A percentile compares a stretch with the other conserved stretches of the same genome.
These are phyloP conservation scores for Sterrhoptilus dennistouni DNA, from an alignment of 2,113 vertebrate species.

Conservation along the genomic window DNA sequence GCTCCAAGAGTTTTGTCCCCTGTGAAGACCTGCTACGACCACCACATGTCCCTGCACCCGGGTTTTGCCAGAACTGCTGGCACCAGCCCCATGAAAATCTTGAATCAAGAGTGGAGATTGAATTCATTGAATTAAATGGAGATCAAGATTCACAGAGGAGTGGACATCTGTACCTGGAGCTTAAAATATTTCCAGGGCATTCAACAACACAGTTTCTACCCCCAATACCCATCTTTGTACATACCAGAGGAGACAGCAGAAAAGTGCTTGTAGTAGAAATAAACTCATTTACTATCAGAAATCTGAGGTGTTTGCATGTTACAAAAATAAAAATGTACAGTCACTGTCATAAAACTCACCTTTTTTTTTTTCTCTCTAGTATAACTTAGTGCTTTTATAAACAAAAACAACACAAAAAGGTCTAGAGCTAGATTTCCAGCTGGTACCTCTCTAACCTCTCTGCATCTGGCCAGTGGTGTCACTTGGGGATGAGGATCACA, in stretches of 20 bases:
- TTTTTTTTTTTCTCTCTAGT: neutral
- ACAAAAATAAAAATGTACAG: constrained; percentile 66
- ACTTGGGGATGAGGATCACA: neutral
- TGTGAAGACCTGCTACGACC: neutral
- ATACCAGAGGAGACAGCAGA: neutral
- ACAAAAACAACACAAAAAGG: neutral
- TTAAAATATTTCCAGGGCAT: neutral
- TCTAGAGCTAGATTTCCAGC: neutral
- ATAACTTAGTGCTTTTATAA: constrained; percentile 55
- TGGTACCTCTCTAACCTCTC: neutral
- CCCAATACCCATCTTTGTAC: neutral
- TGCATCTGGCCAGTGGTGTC: neutral
- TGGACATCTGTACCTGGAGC: neutral
- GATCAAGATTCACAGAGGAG: neutral
- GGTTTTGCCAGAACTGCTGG: neutral
- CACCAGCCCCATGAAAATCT: neutral
- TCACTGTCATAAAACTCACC: neutral
- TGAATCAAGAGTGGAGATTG: neutral
- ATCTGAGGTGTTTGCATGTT: neutral
- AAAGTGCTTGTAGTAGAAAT: neutral
- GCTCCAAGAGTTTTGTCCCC: neutral
- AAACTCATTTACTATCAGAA: constrained; percentile 35
- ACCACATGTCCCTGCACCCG: neutral
- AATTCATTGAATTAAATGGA: neutral
- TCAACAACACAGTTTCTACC: neutral